Evolutionary conservation across 2,888 invertebrate genomes (phyloP).

Genomic region (Spodoptera exigua): DNA sequence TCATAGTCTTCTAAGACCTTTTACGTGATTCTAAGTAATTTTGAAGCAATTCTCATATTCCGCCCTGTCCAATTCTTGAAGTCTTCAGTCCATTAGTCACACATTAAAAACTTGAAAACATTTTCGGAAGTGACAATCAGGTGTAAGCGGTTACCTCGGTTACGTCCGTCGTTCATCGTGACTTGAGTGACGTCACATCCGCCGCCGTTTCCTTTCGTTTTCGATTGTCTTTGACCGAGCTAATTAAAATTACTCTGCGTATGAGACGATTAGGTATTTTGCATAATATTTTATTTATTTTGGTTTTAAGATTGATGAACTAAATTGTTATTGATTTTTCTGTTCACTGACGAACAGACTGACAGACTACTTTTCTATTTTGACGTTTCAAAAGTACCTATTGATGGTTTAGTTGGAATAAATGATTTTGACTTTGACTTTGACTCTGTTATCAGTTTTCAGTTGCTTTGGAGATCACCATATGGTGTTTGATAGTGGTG

Average conservation of each 20-base stretch:
- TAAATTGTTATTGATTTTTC: too few species aligned
- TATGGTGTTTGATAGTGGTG: too few species aligned
- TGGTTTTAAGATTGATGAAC: conserved; percentile 5
- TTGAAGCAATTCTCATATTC: background rate
- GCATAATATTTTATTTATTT: too few species aligned
- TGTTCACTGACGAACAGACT: too few species aligned
- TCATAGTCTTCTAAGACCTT: too few species aligned
- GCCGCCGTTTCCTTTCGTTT: conserved; percentile 83
- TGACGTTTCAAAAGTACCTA: too few species aligned
- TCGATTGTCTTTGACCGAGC: conserved; percentile 86
- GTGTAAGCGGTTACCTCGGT: conserved; percentile 57
- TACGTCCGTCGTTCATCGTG: conserved; percentile 54
- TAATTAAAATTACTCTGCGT: conserved; percentile 77
- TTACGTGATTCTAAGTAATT: too few species aligned
- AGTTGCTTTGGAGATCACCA: too few species aligned
- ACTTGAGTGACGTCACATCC: conserved; percentile 77
- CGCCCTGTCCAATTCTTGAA: conserved; percentile 10
- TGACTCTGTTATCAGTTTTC: too few species aligned
- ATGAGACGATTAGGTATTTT: conserved; percentile 51
- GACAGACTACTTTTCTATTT: too few species aligned
- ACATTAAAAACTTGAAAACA: conserved; percentile 30
- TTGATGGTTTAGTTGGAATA: too few species aligned
- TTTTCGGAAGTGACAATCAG: conserved; percentile 65
- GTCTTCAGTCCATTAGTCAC: background rate
- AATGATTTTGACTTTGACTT: too few species aligned